A percentile compares a stretch with the other conserved stretches of the same genome.
Evolutionary conservation across 2,113 vertebrate species (phyloP).

Genomic region (Anoura caudifer): DNA sequence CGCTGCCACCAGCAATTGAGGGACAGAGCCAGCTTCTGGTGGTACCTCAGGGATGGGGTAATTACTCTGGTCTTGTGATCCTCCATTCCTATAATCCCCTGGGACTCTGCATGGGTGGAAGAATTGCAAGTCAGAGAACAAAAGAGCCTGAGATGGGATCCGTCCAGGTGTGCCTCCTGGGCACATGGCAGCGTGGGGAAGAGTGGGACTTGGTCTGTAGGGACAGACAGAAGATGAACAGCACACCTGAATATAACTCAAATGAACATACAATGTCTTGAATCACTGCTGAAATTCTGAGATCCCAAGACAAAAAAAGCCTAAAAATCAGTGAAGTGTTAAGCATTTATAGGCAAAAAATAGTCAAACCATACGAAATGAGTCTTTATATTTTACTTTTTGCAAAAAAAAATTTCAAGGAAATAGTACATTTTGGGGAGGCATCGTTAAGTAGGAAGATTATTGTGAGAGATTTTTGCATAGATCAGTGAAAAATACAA

Average conservation of each 20-base stretch:
- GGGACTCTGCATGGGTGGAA: not conserved
- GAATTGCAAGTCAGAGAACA: not conserved
- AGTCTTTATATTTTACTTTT: not conserved
- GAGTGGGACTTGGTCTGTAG: not conserved
- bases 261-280: not conserved
- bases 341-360: not conserved
- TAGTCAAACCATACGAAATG: not conserved
- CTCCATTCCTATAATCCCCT: not conserved
- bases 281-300: not conserved
- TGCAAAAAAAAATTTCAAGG: not conserved
- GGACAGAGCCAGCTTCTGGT: not conserved
- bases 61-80: not conserved
- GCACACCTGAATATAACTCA: not conserved
- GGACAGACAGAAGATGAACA: not conserved
- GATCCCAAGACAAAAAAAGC: not conserved
- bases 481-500: not conserved
- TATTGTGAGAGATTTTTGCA: not conserved
- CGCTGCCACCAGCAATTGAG: not conserved
- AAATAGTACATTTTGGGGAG: not conserved
- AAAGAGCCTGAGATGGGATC: not conserved
- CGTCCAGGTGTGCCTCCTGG: not conserved
- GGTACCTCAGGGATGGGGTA: not conserved
- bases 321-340: not conserved
- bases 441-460: not conserved
- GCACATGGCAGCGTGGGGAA: not conserved